Conservation (phyloP, 2,797 vertebrate genomes). For the Rallus crepitans region DNA sequence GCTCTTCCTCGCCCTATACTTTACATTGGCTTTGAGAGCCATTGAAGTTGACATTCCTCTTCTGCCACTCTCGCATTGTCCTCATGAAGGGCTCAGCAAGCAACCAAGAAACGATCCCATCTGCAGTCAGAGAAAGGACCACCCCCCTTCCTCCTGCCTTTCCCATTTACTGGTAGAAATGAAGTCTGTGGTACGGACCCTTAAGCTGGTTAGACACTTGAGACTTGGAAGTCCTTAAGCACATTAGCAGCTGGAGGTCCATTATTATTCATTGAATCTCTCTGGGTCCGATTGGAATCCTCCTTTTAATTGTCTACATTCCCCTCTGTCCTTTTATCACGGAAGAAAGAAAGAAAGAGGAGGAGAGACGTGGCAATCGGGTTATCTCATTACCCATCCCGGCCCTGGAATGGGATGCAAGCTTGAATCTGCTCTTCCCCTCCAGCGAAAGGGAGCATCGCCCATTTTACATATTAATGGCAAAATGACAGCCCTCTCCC, state of each 20-base stretch:
- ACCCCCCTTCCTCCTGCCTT: background rate
- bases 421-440: conserved; percentile 8
- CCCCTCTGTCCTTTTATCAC: conserved; percentile 73
- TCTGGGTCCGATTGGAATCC: conserved; percentile 65
- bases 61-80: background rate
- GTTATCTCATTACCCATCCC: conserved; percentile 74
- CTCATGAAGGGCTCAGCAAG: background rate
- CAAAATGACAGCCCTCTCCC: background rate
- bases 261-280: conserved; percentile 86
- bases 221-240: conserved; percentile 78
- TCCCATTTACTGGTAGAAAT: conserved; percentile 71
- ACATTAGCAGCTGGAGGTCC: conserved; percentile 80
- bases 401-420: background rate
- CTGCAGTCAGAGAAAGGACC: background rate
- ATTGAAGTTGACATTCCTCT: background rate
- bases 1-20: background rate
- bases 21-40: background rate
- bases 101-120: background rate
- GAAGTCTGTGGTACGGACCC: conserved; percentile 65
- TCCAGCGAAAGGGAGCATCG: background rate
- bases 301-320: conserved; percentile 80
- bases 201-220: conserved; percentile 75
- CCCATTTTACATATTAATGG: conserved; percentile 68
- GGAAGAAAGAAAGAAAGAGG: conserved; percentile 45
- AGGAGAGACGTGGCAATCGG: background rate